phyloP scores from a whole-genome alignment of 2,797 vertebrate genomes.

The Sylvia borin region DNA sequence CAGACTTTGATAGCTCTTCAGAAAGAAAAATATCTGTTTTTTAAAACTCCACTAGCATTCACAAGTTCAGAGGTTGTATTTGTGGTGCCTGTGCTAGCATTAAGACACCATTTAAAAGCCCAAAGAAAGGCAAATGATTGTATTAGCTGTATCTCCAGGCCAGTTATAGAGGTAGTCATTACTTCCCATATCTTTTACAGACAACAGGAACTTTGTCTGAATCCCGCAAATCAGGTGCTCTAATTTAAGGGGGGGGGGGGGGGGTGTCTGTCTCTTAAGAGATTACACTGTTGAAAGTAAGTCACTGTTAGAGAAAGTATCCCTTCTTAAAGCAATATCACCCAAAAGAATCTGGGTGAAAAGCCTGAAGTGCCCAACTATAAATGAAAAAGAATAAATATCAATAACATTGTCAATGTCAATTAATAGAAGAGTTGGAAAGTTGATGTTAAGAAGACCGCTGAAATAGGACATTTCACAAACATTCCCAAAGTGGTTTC shows the following conservation, averaged over 20 bases:
- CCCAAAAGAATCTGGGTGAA: not conserved
- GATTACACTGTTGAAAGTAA: not conserved
- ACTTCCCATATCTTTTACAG: not conserved
- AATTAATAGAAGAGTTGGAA: not conserved
- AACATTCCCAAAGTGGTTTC: not conserved
- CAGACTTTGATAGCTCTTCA: not conserved
- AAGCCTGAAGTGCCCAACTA: not conserved
- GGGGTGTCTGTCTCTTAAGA: not conserved
- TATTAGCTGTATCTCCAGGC: slow-evolving; percentile 12
- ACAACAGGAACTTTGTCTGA: not conserved
- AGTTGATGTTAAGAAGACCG: not conserved
- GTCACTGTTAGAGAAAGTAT: not conserved
- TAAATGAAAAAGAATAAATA: not conserved
- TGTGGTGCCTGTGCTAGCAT: not conserved
- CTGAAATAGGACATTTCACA: not conserved
- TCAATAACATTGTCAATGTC: not conserved
- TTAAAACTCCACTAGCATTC: not conserved
- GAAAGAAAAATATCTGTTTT: not conserved
- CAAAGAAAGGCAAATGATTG: slow-evolving; percentile 19
- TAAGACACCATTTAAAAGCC: slow-evolving; percentile 2
- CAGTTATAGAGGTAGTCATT: not conserved
- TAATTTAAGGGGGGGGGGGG: not conserved
- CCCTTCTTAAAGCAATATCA: not conserved
- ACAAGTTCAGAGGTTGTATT: not conserved
- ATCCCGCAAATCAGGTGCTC: not conserved